Base-by-base conservation (phyloP, 2,888 invertebrate species). In the Dicycla oo region DNA sequence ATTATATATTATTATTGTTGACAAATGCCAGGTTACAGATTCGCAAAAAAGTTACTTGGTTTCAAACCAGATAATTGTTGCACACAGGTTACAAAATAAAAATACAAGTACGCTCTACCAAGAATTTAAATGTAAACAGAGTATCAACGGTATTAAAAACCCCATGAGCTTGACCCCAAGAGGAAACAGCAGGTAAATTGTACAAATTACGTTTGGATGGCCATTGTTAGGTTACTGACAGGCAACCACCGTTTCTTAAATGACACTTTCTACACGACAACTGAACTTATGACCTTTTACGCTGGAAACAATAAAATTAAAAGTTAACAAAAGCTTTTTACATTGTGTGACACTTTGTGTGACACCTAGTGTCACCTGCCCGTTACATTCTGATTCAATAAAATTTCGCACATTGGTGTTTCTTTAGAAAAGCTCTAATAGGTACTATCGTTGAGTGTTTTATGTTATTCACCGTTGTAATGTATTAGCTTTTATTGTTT, bases 391-490 rank as follows among this genome's bases (percentile, higher is more conserved):
- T 61, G 18, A 18, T 57, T 4, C 18, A 49, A 62, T 54, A 68
- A 67, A 82, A 64, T 43, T 26, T 69, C 53, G 56, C 79, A 80
- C 60, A 18, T 49, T 11, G 0, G 23, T 57, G 51, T 73, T 49
- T 26, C 4, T 58, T 38, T 58, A 56, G 13, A 54, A 64, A 67
- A 74, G 18, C 40, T 57, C 20, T 69, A 67, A 69, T 69, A 78
- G 58, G 34, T 65, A 51, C 66, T 53, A 49, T 72, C 70, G 26
- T 70, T 70, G 47, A 49, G 45, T 73, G 53, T 73, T 70, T 71
- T 72, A 81, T 57, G 51, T 18, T 58, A 18, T 51, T 49, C 53
- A 72, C 82, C 84, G 85, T 84, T 84, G 20, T 45, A 34, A 47
- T 69, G 18, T 58, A 72, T 79, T 65, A 34, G 30, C 15, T 38